Evolutionary conservation across 2,113 vertebrate species (phyloP), one percentile per base, ranked within the genome.

Genomic region (Cygnus buccinator): DNA sequence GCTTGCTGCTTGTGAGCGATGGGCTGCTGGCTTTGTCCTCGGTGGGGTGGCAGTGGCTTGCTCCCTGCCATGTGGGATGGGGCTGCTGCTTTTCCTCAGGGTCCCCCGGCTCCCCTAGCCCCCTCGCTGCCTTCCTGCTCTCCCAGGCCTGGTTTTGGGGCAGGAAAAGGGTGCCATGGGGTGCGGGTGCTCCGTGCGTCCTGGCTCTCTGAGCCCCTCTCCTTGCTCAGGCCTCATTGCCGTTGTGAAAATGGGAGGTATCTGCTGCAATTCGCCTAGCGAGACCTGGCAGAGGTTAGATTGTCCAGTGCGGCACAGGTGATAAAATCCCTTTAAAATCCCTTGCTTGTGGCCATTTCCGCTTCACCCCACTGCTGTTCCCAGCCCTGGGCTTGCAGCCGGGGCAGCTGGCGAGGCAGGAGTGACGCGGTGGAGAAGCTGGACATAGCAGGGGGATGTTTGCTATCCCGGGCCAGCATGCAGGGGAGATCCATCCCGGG

Each of bases 21-120:
- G 95, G 96, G 93, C 96, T 84, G 28, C 95, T 96, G 92, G 65
- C 93, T 95, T 97, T 96, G 96, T 97, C 96, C 95, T 96, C 87
- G 2, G 18, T 16, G 10, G 89, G 77, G 77, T 94, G 93, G 95
- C 92, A 95, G 84, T 50, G 22, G 78, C 89, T 96, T 8, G 2
- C 21, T 92, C 88, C 90, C 91, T 22, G 10, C 50, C 50, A 35
- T 41, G 43, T 55, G 68, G 18, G 23, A 62, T 6, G 44, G 33
- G 46, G 84, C 62, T 18, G 1, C 41, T 55, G 81, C 73, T 95
- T 87, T 93, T 93, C 77, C 77, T 68, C 1, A 5, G 41, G 61
- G 17, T 5, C 37, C 20, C 28, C 16, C 44, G 11, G 68, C 57
- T 13, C 17, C 28, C 16, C 5, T 16, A 89, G 73, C 74, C 37